Base-by-base conservation (phyloP, 2,888 invertebrate species). In the Syrista parreyssii region DNA sequence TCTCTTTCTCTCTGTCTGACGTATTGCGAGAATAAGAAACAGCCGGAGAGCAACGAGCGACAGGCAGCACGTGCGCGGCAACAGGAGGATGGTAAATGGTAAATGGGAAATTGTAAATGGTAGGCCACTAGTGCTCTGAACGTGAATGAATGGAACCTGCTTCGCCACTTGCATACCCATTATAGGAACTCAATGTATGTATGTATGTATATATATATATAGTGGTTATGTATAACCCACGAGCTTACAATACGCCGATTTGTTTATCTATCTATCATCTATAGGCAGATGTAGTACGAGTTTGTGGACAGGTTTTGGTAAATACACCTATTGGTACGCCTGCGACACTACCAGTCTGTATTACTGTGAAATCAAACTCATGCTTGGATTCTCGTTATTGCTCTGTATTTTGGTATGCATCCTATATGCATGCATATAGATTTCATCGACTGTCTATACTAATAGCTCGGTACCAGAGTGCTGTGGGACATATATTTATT, bases 81-180 rank as follows among this genome's bases (percentile, higher is more conserved):
- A 79, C 81, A 85, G 81, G 82, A 85, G 81, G 84, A 86, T 85
- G 86, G 83, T 82, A 86, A 86, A 87, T 87, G 87, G 86, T 87
- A 89, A 89, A 89, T 88, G 87, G 89, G 86, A 89, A 89, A 90
- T 89, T 89, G 89, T 88, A 88, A 88, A 87, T 88, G 88, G 87
- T 86, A 88, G 88, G 85, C 87, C 85, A 88, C 85, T 87, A 31
- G 86, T 82, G 83, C 83, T 82, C 85, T 84, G 87, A 84, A 86
- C 89, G 89, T 90, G 90, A 90, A 90, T 90, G 90, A 90, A 90
- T 89, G 89, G 88, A 90, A 90, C 90, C 90, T 91, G 90, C 90
- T 89, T 86, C 85, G 86, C 87, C 86, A 86, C 89, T 90, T 90
- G 88, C 89, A 90, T 90, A 88, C 84, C 89, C 88, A 89, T 90